A percentile compares a stretch with the other conserved stretches of the same genome.
These are phyloP conservation scores for Aporrectodea caliginosa DNA, from an alignment of 1,140 invertebrate genomes.

Conservation along the genomic window DNA sequence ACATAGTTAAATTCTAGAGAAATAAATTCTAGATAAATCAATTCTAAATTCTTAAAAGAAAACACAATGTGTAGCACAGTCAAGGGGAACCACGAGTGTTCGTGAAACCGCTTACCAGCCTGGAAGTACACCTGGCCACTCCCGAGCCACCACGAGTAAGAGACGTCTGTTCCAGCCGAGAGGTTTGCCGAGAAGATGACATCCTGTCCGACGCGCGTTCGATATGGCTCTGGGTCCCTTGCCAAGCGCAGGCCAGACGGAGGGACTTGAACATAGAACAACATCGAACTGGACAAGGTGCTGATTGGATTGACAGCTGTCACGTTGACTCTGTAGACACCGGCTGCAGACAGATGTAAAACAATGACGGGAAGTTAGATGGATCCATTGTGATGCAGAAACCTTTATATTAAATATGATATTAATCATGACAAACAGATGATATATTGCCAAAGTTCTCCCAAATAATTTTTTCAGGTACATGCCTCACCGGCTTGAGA, in stretches of 20 bases:
- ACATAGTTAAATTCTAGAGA: neutral
- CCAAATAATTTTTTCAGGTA: neutral
- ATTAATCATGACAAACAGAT: too few species aligned
- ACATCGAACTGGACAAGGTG: neutral
- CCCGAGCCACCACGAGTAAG: neutral
- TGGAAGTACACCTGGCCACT: neutral
- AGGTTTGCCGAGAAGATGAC: neutral
- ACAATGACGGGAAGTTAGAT: neutral
- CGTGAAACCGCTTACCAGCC: too few species aligned
- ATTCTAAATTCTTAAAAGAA: neutral
- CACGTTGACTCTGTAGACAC: neutral
- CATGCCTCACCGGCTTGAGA: neutral
- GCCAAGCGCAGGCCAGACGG: neutral
- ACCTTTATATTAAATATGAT: too few species aligned
- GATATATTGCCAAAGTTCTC: too few species aligned
- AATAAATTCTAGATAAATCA: neutral
- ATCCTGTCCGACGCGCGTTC: neutral
- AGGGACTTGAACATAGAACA: neutral
- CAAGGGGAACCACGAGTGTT: too few species aligned
- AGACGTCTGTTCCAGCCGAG: neutral
- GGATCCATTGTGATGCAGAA: neutral
- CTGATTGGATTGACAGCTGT: neutral
- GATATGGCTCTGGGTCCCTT: neutral
- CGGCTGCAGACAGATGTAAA: neutral
- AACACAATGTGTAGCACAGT: too few species aligned